These are phyloP conservation scores for Murina feae DNA, from an alignment of 2,113 vertebrate species.

Conservation along the genomic window DNA sequence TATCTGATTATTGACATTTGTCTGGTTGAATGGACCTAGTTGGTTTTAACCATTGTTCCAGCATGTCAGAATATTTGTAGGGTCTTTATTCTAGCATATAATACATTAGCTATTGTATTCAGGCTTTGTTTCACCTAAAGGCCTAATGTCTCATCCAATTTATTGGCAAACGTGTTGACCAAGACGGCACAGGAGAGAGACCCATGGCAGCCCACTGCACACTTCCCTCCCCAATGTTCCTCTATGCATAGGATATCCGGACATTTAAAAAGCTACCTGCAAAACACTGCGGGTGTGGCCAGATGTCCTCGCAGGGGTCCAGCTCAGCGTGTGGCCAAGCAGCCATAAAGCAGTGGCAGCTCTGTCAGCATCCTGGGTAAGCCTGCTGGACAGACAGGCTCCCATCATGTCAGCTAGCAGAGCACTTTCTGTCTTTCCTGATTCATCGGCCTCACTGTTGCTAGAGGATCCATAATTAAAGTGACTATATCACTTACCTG, in stretches of 20 bases:
- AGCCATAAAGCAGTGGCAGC: background rate
- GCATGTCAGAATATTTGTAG: background rate
- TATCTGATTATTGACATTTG: background rate
- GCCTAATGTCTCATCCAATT: background rate
- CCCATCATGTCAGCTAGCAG: background rate
- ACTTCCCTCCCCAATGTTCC: background rate
- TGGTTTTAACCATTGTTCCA: background rate
- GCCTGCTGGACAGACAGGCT: no score
- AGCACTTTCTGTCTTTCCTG: background rate
- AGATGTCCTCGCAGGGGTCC: background rate
- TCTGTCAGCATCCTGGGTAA: background rate
- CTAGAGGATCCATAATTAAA: background rate
- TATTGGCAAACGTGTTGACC: background rate
- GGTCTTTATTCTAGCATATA: background rate
- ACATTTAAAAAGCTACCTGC: background rate
- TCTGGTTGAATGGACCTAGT: background rate
- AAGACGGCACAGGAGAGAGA: background rate
- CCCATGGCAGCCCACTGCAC: background rate
- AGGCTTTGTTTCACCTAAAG: background rate
- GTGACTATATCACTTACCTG: background rate
- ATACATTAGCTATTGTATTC: background rate
- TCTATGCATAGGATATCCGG: background rate
- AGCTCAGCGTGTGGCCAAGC: background rate
- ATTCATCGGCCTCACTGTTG: background rate
- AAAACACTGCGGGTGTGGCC: background rate